Percentiles rank a stretch among this genome's conserved stretches.
Conservation (phyloP, 2,888 invertebrate genomes). For the Nycteola revayana region DNA sequence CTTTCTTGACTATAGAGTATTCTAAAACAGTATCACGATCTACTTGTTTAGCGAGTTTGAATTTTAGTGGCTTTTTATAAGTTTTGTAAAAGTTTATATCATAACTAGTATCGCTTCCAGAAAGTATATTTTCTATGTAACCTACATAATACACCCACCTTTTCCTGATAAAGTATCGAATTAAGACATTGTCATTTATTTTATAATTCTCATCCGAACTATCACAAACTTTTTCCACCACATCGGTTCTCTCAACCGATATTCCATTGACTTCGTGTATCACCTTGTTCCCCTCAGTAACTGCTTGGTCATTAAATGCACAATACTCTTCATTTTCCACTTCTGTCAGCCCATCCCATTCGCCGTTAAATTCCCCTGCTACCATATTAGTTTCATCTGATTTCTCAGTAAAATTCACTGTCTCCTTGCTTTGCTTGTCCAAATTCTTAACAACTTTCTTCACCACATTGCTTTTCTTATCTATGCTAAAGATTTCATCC, state of each 20-base stretch:
- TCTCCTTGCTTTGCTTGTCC: slow-evolving; percentile 5
- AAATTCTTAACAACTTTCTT: not conserved
- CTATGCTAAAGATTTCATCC: slow-evolving; percentile 6
- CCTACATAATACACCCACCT: too few species aligned
- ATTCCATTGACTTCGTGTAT: slow-evolving; percentile 3
- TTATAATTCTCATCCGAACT: slow-evolving; percentile 1
- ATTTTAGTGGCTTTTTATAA: too few species aligned
- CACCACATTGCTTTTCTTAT: slow-evolving; percentile 1
- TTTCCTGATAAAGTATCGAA: too few species aligned
- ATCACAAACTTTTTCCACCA: slow-evolving; percentile 2
- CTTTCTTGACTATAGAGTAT: too few species aligned
- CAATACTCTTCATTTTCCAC: too few species aligned
- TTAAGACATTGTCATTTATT: too few species aligned
- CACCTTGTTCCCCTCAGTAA: slow-evolving; percentile 7
- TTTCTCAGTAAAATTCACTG: slow-evolving; percentile 6
- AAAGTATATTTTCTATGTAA: too few species aligned
- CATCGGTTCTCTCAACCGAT: slow-evolving; percentile 4
- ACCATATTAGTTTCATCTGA: slow-evolving; percentile 6
- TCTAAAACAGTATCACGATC: too few species aligned
- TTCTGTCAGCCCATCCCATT: slow-evolving; percentile 6
- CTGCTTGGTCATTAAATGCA: too few species aligned
- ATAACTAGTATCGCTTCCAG: too few species aligned
- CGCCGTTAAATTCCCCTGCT: slow-evolving; percentile 5
- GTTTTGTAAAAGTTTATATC: too few species aligned
- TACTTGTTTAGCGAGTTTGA: too few species aligned